Evolutionary conservation across 2,113 vertebrate species (phyloP).

Genomic region (Scophthalmus maximus): DNA sequence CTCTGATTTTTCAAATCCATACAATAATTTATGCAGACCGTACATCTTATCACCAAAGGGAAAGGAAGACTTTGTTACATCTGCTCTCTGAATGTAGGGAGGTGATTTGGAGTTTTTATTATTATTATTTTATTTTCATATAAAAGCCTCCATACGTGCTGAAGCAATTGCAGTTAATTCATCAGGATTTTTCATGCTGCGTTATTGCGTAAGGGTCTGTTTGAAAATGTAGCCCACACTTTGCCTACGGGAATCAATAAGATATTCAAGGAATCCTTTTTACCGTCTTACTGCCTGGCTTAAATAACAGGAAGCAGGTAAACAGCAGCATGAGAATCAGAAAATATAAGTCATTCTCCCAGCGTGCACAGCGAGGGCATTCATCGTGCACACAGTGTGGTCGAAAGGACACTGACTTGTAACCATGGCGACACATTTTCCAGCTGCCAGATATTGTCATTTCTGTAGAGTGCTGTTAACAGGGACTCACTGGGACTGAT

Average conservation of each 20-base stretch:
- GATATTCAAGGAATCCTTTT: slow-evolving; percentile 4
- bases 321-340: slow-evolving; percentile 40
- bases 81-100: slow-evolving; percentile 4
- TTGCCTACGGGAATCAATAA: background rate
- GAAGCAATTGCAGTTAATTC: background rate
- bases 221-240: background rate
- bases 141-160: background rate
- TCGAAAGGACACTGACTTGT: slow-evolving; percentile 60
- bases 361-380: slow-evolving; percentile 6
- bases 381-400: slow-evolving; percentile 9
- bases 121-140: background rate
- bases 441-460: slow-evolving; percentile 40
- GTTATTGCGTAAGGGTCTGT: no score
- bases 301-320: slow-evolving; percentile 32
- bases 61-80: slow-evolving; percentile 5
- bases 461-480: slow-evolving; percentile 17
- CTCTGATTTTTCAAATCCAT: slow-evolving; percentile 48
- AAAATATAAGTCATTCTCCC: slow-evolving; percentile 53
- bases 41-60: slow-evolving; percentile 24
- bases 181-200: no score
- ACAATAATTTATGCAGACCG: slow-evolving; percentile 51
- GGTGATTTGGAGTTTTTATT: background rate
- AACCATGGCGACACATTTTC: slow-evolving; percentile 72
- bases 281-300: background rate
- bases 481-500: slow-evolving; percentile 17